Evolutionary conservation across 2,888 invertebrate species (phyloP).

Genomic region (Osmoderma eremita): DNA sequence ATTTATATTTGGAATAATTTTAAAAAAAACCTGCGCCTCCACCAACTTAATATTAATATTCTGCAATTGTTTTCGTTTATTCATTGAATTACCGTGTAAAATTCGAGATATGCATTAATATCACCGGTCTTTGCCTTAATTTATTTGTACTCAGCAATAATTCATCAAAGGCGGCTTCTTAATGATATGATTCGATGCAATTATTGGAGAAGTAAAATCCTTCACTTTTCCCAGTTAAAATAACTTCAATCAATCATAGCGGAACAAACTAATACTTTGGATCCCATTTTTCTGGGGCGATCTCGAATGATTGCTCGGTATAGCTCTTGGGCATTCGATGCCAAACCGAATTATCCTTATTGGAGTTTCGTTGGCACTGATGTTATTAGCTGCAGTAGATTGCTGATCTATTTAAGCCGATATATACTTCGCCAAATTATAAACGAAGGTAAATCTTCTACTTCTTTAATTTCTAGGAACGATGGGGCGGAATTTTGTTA

Average conservation of each 20-base stretch:
- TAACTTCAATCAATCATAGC: slow-evolving; percentile 40
- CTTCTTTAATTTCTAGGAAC: slow-evolving; percentile 1
- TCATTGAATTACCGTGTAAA: no score
- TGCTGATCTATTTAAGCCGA: slow-evolving; percentile 60
- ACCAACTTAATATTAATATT: no score
- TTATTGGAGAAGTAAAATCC: slow-evolving; percentile 33
- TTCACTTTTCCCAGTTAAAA: slow-evolving; percentile 36
- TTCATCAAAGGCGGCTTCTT: slow-evolving; percentile 4
- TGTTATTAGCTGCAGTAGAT: slow-evolving; percentile 61
- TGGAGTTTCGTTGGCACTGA: slow-evolving; percentile 60
- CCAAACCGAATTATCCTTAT: slow-evolving; percentile 61
- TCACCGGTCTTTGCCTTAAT: neutral
- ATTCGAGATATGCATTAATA: no score
- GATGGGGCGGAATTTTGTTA: neutral
- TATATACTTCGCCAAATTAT: slow-evolving; percentile 30
- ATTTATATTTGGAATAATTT: no score
- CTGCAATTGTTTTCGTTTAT: no score
- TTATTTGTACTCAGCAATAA: slow-evolving; percentile 3
- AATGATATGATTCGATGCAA: slow-evolving; percentile 13
- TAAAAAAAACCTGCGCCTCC: no score
- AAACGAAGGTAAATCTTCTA: slow-evolving; percentile 7
- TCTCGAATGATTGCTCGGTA: slow-evolving; percentile 52
- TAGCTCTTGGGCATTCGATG: slow-evolving; percentile 57
- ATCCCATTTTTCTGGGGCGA: slow-evolving; percentile 44
- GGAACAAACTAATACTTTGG: slow-evolving; percentile 40